A percentile compares a stretch with the other conserved stretches of the same genome.
Evolutionary conservation across 2,797 vertebrate species (phyloP).

Genomic region (Bradypodion ventrale): DNA sequence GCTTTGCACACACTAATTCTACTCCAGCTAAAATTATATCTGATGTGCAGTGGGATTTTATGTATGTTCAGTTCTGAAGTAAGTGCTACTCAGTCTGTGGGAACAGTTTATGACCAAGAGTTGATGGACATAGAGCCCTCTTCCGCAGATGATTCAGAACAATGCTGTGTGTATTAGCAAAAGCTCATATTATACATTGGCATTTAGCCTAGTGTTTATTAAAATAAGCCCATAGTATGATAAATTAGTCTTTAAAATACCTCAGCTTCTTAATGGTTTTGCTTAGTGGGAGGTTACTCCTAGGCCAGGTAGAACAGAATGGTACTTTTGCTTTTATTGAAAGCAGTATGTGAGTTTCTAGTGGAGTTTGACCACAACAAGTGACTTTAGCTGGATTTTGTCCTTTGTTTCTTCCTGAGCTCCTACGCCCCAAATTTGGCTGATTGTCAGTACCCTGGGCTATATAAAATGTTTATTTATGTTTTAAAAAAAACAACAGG

Average conservation of each 20-base stretch:
- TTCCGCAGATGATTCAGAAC: too few relatives aligned
- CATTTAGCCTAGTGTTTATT: too few relatives aligned
- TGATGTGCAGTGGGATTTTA: neutral
- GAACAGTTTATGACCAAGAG: too few relatives aligned
- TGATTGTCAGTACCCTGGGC: conserved; percentile 24
- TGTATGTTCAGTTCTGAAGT: neutral
- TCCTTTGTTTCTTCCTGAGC: neutral
- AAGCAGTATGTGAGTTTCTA: neutral
- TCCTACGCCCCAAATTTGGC: neutral
- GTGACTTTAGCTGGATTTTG: neutral
- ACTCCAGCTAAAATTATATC: neutral
- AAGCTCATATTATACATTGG: too few relatives aligned
- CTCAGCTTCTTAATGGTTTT: neutral
- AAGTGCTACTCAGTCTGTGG: neutral
- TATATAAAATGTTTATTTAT: neutral
- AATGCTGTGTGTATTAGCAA: too few relatives aligned
- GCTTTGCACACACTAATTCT: neutral
- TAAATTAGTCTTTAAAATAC: too few relatives aligned
- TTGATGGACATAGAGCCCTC: too few relatives aligned
- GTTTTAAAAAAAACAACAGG: neutral
- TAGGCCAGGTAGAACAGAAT: neutral
- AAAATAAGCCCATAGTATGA: too few relatives aligned
- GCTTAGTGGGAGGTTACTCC: neutral
- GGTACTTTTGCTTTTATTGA: neutral
- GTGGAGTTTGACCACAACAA: neutral